Base-by-base conservation (phyloP, 2,797 vertebrate species). In the Otus scops region DNA sequence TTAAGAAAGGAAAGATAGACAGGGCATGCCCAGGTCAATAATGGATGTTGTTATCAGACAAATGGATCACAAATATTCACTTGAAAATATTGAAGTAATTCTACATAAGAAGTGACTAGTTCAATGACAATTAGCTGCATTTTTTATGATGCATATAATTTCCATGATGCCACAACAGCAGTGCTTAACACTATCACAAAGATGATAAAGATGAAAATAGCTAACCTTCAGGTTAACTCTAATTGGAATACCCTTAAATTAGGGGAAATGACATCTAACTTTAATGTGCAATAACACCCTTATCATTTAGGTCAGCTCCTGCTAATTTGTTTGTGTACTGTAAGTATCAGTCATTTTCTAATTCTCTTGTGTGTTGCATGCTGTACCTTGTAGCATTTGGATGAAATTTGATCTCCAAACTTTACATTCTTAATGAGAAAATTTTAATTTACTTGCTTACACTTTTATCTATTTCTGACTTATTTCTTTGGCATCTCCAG, bases 21-120 rank as follows among this genome's bases (percentile, higher is more conserved):
- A 92, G 86, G 94, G 97, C 91, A 96, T 95, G 96, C 98, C 98
- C 96, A 97, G 97, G 97, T 98, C 98, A 98, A 95, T 97, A 96
- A 94, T 94, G 80, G 83, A 76, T 91, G 80, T 76, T 97, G 94
- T 98, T 93, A 92, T 97, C 95, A 96, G 98, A 98, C 95, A 76
- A 91, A 85, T 34, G 79, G 96, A 89, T 98, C 98, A 97, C 95
- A 97, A 94, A 94, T 91, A 97, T 96, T 96, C 8, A 3, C 95
- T 96, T 98, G 98, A 98, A 98, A 98, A 95, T 87, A 86, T 91
- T 91, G 83, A 89, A 67, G 71, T 71, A 84, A 94, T 96, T 96
- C 65, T 94, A 97, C 92, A 88, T 91, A 89, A 92, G 69, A 97
- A 90, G 89, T 95, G 70, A 93, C 95, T 96, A 90, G 94, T 97